Evolutionary conservation across 2,888 invertebrate genomes (phyloP), one percentile per base, ranked within the genome.

Genomic region (Cyclophora punctaria): DNA sequence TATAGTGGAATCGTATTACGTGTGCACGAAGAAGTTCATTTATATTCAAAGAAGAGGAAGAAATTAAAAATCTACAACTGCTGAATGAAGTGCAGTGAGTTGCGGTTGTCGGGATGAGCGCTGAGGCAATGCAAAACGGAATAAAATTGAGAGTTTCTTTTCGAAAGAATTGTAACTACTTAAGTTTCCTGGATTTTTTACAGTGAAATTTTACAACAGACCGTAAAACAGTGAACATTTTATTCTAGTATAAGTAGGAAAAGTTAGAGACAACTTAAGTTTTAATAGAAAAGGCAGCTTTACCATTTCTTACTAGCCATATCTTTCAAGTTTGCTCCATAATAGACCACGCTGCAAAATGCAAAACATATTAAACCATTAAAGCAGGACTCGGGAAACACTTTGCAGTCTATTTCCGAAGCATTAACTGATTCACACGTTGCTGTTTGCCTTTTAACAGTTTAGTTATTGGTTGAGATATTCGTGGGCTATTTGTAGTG

Each of bases 401-500:
- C 37, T 37, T 37, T 5, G 37, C 37, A 5, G 37, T 4, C 5
- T 37, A 37, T 37, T 44, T 33, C 34, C 44, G 5, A 44, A 44
- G 33, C 44, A 33, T 44, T 44, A 44, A 44, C 44, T 44, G 34
- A 20, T 44, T 44, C 34, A 44, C 44, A 44, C 44, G 37, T 37
- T 44, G 44, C 51, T 49, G 49, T 56, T 56, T 48, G 51, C 49
- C 56, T 53, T 56, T 59, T 57, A 61, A 53, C 60, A 53, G 50
- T 20, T 53, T 56, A 56, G 56, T 61, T 67, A 60, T 62, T 59
- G 62, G 57, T 64, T 63, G 70, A 58, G 5, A 4, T 67, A 69
- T 73, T 72, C 62, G 78, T 75, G 71, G 77, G 77, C 79, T 80
- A 80, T 84, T 81, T 80, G 79, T 80, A 71, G 72, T 67, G 64